These are phyloP conservation scores for Drosophila cardini DNA, from an alignment of 1,140 invertebrate species.

Conservation along the genomic window DNA sequence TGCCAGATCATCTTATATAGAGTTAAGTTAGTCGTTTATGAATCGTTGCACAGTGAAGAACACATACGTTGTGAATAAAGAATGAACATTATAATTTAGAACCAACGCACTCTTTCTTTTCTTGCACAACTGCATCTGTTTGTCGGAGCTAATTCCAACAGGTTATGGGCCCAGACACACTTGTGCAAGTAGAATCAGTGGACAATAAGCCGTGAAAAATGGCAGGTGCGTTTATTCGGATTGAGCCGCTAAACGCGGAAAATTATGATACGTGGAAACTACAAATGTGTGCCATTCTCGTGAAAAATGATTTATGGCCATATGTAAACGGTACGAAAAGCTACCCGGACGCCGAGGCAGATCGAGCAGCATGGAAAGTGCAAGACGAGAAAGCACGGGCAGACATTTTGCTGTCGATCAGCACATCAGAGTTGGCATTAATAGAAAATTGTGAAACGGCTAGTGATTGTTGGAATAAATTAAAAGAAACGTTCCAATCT, in stretches of 20 bases:
- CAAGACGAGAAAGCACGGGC: constrained; percentile 40
- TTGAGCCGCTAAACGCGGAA: constrained; percentile 18
- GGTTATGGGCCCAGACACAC: too few species aligned
- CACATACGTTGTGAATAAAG: too few species aligned
- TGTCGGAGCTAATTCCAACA: too few species aligned
- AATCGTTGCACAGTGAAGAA: too few species aligned
- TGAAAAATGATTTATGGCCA: constrained; percentile 44
- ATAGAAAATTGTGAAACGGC: constrained; percentile 35
- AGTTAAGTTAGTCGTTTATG: too few species aligned
- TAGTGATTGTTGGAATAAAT: constrained; percentile 17
- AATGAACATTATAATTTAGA: too few species aligned
- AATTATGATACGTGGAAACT: constrained; percentile 48
- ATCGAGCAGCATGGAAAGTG: constrained; percentile 5
- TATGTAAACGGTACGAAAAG: constrained; percentile 15
- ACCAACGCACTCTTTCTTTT: too few species aligned
- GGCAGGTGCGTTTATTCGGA: background rate
- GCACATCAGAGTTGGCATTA: constrained; percentile 30
- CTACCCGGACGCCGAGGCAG: too few species aligned
- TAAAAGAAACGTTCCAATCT: background rate
- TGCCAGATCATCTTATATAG: too few species aligned
- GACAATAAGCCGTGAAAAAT: background rate
- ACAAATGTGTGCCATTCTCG: constrained; percentile 33
- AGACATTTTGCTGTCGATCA: constrained; percentile 31
- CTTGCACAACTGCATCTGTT: too few species aligned
- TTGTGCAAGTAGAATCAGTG: too few species aligned